Percentiles rank a stretch among this genome's conserved stretches.
phyloP scores from a whole-genome alignment of 2,888 invertebrate genomes.

The Campopleginae sp. region DNA sequence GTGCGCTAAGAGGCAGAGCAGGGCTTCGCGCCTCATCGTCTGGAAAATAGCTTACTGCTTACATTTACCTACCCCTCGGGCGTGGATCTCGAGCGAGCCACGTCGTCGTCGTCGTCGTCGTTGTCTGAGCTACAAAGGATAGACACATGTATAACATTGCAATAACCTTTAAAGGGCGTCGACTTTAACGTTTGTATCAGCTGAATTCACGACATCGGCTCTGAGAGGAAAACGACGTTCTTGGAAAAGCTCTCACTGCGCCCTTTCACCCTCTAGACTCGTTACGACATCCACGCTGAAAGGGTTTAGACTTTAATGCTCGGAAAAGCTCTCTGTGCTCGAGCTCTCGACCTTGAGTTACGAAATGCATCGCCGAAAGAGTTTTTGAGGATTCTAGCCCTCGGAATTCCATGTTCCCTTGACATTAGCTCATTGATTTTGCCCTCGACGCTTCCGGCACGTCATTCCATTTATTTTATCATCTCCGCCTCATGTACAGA shows the following conservation, averaged over 20 bases:
- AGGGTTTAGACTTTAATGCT: background rate
- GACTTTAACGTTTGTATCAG: background rate
- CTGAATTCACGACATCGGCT: background rate
- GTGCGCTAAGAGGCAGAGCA: conserved; percentile 80
- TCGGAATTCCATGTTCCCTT: background rate
- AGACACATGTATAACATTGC: background rate
- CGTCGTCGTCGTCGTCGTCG: conserved; percentile 62
- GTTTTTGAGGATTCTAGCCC: background rate
- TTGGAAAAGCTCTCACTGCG: background rate
- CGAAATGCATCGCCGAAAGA: too few relatives aligned
- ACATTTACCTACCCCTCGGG: conserved; percentile 79
- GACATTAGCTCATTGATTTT: background rate
- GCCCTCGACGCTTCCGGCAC: conserved; percentile 42
- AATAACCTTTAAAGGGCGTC: conserved; percentile 3
- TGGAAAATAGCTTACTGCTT: conserved; percentile 84
- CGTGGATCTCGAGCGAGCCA: conserved; percentile 56
- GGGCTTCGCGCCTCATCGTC: conserved; percentile 84
- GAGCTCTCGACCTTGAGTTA: background rate
- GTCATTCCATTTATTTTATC: conserved; percentile 25
- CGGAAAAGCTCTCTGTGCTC: background rate
- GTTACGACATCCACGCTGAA: background rate
- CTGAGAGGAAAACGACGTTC: background rate
- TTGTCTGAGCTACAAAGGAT: conserved; percentile 26
- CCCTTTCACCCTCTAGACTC: background rate
- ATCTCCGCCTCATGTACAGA: conserved; percentile 60